Percentiles rank a stretch among this genome's conserved stretches.
phyloP scores from a whole-genome alignment of 2,888 invertebrate species.

The Stenotaenia linearis region DNA sequence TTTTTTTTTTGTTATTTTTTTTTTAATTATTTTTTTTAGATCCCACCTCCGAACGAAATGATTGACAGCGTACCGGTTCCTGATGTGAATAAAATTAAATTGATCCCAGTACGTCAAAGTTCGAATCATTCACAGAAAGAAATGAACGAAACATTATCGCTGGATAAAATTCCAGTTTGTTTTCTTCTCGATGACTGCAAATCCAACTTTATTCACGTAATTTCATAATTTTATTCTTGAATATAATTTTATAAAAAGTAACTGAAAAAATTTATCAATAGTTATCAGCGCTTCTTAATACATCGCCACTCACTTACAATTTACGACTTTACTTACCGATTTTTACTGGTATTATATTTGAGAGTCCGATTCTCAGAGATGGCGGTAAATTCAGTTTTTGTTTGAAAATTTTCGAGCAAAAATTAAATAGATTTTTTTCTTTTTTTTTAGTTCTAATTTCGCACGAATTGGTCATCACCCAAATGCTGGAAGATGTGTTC shows the following conservation, averaged over 20 bases:
- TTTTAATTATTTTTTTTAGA: constrained; percentile 48
- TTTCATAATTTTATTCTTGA: neutral
- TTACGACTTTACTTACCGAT: constrained; percentile 68
- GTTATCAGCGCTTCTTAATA: constrained; percentile 69
- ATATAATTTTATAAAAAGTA: constrained; percentile 31
- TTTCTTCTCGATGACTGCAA: constrained; percentile 72
- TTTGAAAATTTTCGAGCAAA: too few relatives aligned
- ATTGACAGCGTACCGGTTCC: constrained; percentile 71
- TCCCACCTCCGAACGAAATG: constrained; percentile 64
- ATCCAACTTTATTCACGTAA: constrained; percentile 75
- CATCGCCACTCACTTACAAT: constrained; percentile 55
- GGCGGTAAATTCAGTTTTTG: constrained; percentile 53
- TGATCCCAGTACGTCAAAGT: constrained; percentile 46
- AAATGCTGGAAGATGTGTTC: constrained; percentile 62
- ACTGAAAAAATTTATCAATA: constrained; percentile 46
- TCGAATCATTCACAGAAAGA: constrained; percentile 26
- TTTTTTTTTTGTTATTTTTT: constrained; percentile 28
- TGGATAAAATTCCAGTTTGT: constrained; percentile 60
- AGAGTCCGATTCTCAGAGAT: constrained; percentile 60
- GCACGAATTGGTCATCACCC: constrained; percentile 68
- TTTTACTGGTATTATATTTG: constrained; percentile 65
- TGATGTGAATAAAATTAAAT: constrained; percentile 63
- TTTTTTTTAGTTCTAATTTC: constrained; percentile 44
- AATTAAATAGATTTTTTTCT: too few relatives aligned
- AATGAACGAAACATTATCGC: constrained; percentile 41